A percentile compares a stretch with the other conserved stretches of the same genome.
phyloP scores from a whole-genome alignment of 2,113 vertebrate species.

The Peromyscus leucopus region DNA sequence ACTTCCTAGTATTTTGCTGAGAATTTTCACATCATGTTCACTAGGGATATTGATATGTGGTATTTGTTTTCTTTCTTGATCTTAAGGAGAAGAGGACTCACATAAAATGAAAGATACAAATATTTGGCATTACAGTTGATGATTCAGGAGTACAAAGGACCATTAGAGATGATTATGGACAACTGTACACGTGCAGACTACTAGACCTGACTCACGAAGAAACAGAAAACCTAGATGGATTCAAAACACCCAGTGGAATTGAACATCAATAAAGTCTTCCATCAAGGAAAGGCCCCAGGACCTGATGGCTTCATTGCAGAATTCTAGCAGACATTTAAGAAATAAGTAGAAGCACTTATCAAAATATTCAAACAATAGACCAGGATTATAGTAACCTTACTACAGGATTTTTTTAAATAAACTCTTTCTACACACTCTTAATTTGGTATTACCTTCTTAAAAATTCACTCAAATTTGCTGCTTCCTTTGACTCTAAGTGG shows the following conservation, averaged over 20 bases:
- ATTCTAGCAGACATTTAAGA: not conserved
- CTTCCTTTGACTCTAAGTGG: not conserved
- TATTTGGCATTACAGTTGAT: not conserved
- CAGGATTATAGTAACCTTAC: not conserved
- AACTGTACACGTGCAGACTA: not conserved
- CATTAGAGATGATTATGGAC: not conserved
- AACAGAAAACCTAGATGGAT: not conserved
- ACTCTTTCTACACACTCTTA: not conserved
- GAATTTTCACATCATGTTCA: not conserved
- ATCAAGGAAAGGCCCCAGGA: not conserved
- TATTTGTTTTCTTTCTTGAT: not conserved
- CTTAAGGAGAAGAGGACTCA: not conserved
- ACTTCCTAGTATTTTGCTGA: not conserved
- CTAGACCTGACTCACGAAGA: not conserved
- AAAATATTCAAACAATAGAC: not conserved
- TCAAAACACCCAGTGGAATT: not conserved
- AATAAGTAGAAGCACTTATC: not conserved
- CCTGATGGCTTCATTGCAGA: not conserved
- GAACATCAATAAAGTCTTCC: not conserved
- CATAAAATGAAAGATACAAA: not conserved
- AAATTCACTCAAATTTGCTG: not conserved
- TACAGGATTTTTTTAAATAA: not conserved
- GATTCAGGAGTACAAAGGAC: not conserved
- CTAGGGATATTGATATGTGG: not conserved
- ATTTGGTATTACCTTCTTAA: not conserved